Evolutionary conservation across 2,888 invertebrate species (phyloP), one percentile per base, ranked within the genome.

Genomic region (Apomyelois bistriatella): DNA sequence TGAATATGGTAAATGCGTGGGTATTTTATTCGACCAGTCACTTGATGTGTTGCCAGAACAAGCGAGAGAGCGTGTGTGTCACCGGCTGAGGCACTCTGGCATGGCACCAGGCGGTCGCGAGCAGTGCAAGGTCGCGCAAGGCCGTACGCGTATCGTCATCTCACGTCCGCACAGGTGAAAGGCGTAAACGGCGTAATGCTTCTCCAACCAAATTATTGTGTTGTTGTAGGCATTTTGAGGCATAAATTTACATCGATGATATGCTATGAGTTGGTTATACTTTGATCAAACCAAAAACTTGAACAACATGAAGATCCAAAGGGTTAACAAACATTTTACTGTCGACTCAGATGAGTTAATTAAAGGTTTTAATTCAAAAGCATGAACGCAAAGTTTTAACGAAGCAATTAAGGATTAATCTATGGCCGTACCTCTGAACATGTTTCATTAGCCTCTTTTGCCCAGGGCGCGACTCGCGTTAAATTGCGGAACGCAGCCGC

Each of bases 401-500:
- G 30, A 46, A 46, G 46, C 46, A 16, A 46, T 46, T 46, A 32
- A 32, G 16, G 9, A 32, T 46, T 41, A 41, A 41, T 15, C 43
- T n/a, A 9, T 13, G 30, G 10, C 46, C 10, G 46, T 32, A 15
- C 9, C 40, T 40, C 13, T 7, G 15, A 46, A 35, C 30, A 46
- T 46, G 46, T 46, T 35, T 46, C 46, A 46, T 46, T 32, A 46
- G 30, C 28, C 3, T 9, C 30, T 43, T 30, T 43, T 12, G 30
- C 43, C 22, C 30, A 12, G 30, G 43, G 43, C 43, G 43, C 17
- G 17, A 41, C 43, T 28, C 43, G 43, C 43, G 22, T 13, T 38
- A 30, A 48, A 52, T 54, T 48, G 48, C 52, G 49, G 54, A 50
- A 53, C 52, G 51, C 53, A 43, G 55, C 57, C 50, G 56, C 57